Conservation (phyloP, 2,113 vertebrate species). For the Verasper variegatus region DNA sequence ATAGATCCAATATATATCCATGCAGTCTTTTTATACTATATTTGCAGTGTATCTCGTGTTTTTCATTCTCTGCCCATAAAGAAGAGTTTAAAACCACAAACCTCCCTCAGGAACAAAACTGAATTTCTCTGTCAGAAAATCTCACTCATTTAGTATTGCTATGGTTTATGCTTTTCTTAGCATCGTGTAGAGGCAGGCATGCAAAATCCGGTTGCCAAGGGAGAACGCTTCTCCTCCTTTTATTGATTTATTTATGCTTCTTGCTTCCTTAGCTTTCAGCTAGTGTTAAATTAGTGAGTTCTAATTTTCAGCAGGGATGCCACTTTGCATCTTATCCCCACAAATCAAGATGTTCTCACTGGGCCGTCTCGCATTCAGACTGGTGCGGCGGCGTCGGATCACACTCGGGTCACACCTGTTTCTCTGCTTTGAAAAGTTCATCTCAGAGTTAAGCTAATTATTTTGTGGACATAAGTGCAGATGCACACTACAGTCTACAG, state of each 20-base stretch:
- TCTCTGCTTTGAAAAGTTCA: slow-evolving; percentile 27
- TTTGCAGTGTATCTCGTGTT: no score
- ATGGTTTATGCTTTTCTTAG: no score
- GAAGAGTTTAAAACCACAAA: no score
- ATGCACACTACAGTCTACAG: slow-evolving; percentile 14
- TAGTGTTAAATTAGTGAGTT: neutral
- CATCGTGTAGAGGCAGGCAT: neutral
- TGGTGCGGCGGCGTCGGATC: neutral
- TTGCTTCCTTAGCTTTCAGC: neutral
- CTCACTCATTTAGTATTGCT: no score
- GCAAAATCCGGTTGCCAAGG: neutral
- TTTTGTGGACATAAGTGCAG: slow-evolving; percentile 21
- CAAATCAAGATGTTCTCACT: neutral
- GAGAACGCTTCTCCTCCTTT: neutral
- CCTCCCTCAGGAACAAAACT: no score
- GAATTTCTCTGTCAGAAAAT: no score
- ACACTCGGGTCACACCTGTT: slow-evolving; percentile 1
- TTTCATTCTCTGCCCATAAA: no score
- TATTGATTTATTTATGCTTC: neutral
- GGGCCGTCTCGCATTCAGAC: neutral
- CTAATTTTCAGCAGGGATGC: neutral
- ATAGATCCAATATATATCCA: no score
- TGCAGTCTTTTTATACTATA: no score
- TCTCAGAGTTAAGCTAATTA: slow-evolving; percentile 33
- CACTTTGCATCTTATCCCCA: neutral